These are phyloP conservation scores for Plumapathes pennacea DNA, from an alignment of 92 coral and sea anemone genomes.

Conservation along the genomic window DNA sequence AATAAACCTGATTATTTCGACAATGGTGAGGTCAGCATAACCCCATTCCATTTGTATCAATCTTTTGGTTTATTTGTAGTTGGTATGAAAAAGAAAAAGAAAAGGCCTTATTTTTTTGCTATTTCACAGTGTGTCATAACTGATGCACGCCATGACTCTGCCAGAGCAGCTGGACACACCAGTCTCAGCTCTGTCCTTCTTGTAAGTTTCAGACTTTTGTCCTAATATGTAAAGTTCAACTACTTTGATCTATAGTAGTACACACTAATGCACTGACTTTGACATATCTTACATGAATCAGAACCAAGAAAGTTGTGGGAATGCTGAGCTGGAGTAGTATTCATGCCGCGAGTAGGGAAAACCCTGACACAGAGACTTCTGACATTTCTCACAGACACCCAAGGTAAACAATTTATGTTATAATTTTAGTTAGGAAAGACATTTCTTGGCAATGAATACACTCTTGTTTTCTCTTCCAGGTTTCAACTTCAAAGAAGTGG, in stretches of 20 bases:
- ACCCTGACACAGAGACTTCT: slow-evolving; percentile 13
- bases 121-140: slow-evolving; percentile 10
- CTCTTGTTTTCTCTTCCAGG: slow-evolving; percentile 16
- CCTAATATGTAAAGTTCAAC: too few species aligned
- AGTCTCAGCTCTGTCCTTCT: slow-evolving; percentile 5
- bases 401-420: not conserved
- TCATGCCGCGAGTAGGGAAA: slow-evolving; percentile 6
- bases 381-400: not conserved
- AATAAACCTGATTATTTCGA: not conserved
- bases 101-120: not conserved
- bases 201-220: slow-evolving; percentile 6
- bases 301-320: slow-evolving; percentile 15
- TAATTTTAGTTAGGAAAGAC: not conserved
- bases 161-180: slow-evolving; percentile 16
- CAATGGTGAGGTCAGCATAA: slow-evolving; percentile 7
- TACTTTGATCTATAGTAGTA: too few species aligned
- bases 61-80: too few species aligned
- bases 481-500: slow-evolving; percentile 5
- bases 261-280: too few species aligned
- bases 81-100: too few species aligned
- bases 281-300: not conserved
- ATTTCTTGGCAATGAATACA: too few species aligned
- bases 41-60: too few species aligned
- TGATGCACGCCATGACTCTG: slow-evolving; percentile 25
- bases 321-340: slow-evolving; percentile 5